Percentiles rank a stretch among this genome's conserved stretches.
phyloP scores from a whole-genome alignment of 2,888 invertebrate genomes.

The Leucophora obtusa region DNA sequence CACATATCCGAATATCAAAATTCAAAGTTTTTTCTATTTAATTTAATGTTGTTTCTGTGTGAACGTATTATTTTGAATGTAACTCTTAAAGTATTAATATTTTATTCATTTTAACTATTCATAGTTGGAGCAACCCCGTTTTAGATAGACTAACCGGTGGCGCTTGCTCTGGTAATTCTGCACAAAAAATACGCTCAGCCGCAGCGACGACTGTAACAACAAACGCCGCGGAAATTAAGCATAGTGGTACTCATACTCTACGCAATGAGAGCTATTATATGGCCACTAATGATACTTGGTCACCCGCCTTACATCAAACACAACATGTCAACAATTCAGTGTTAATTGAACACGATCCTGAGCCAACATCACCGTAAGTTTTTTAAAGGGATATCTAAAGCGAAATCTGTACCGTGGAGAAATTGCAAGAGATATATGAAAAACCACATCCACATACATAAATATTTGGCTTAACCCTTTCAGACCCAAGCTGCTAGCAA shows the following conservation, averaged over 20 bases:
- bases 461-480: no score
- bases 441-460: no score
- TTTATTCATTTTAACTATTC: background rate
- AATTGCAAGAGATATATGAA: no score
- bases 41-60: no score
- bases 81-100: background rate
- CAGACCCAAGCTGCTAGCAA: no score
- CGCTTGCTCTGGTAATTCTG: conserved; percentile 79
- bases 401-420: no score
- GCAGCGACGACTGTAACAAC: conserved; percentile 69
- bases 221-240: conserved; percentile 47
- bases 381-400: background rate
- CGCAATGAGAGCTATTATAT: conserved; percentile 96
- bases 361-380: conserved; percentile 78
- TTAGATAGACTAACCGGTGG: conserved; percentile 91
- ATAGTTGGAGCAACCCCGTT: conserved; percentile 86
- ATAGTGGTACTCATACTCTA: conserved; percentile 79
- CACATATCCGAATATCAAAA: no score
- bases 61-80: no score
- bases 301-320: conserved; percentile 78
- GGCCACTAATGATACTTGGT: conserved; percentile 85
- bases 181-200: conserved; percentile 71
- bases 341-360: conserved; percentile 83
- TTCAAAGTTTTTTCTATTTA: no score
- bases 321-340: conserved; percentile 79